Percentiles rank a stretch among this genome's conserved stretches.
These are phyloP conservation scores for Polylopha cassiicola DNA, from an alignment of 2,888 invertebrate species.

Conservation along the genomic window DNA sequence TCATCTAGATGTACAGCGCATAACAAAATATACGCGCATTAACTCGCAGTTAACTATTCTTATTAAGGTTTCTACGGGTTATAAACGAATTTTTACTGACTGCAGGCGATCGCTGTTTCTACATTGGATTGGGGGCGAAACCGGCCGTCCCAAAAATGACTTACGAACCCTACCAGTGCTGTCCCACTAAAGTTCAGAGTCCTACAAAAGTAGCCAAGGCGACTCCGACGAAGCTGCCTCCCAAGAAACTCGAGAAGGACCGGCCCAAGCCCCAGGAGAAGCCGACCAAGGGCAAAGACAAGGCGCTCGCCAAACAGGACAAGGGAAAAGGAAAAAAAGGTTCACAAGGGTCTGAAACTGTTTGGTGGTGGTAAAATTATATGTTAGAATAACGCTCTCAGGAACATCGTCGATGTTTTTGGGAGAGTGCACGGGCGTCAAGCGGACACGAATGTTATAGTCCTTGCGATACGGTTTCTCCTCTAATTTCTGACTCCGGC, in stretches of 20 bases:
- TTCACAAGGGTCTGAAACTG: slow-evolving; percentile 91
- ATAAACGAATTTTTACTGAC: slow-evolving; percentile 91
- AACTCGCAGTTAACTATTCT: slow-evolving; percentile 66
- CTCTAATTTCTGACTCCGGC: slow-evolving; percentile 43
- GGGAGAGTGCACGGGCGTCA: slow-evolving; percentile 63
- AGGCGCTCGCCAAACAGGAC: slow-evolving; percentile 75
- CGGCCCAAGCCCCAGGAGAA: slow-evolving; percentile 57
- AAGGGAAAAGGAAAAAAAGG: slow-evolving; percentile 85
- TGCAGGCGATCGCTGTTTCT: slow-evolving; percentile 98
- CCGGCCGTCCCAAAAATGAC: slow-evolving; percentile 84
- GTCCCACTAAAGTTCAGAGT: slow-evolving; percentile 89
- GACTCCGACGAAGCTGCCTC: slow-evolving; percentile 79
- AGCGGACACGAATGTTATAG: slow-evolving; percentile 67
- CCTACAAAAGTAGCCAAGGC: slow-evolving; percentile 88
- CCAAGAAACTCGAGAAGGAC: slow-evolving; percentile 67
- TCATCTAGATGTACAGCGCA: slow-evolving; percentile 68
- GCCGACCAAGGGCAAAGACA: slow-evolving; percentile 65
- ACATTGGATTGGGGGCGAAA: slow-evolving; percentile 95
- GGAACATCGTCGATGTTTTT: slow-evolving; percentile 50
- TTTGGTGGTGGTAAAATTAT: slow-evolving; percentile 85
- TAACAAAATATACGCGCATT: slow-evolving; percentile 66
- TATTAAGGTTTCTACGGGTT: slow-evolving; percentile 63
- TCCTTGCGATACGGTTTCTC: slow-evolving; percentile 43
- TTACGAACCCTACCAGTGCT: slow-evolving; percentile 95
- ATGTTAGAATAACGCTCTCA: slow-evolving; percentile 48